phyloP scores from a whole-genome alignment of 1,140 invertebrate species.

The Zophobas morio region DNA sequence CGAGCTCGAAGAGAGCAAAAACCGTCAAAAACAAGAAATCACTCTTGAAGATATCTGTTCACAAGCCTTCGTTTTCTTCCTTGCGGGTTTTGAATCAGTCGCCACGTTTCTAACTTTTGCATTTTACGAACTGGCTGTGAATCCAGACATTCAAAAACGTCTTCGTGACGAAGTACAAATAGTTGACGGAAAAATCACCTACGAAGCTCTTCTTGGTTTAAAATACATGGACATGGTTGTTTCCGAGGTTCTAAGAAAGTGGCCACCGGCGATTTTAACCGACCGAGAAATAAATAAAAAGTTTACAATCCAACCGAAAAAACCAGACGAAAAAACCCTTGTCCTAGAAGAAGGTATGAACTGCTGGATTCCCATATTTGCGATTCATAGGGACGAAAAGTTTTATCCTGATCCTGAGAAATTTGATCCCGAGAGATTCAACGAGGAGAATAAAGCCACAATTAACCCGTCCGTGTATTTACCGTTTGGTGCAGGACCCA shows the following conservation, averaged over 20 bases:
- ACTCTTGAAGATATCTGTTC: conserved; percentile 65
- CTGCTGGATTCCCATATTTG: conserved; percentile 64
- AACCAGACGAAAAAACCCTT: conserved; percentile 29
- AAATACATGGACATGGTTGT: conserved; percentile 43
- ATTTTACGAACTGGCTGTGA: conserved; percentile 62
- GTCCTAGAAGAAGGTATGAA: conserved; percentile 61
- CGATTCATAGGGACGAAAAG: conserved; percentile 69
- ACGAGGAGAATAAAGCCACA: conserved; percentile 65
- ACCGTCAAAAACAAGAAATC: conserved; percentile 37
- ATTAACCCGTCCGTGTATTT: conserved; percentile 68
- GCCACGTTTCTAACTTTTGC: conserved; percentile 63
- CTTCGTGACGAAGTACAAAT: conserved; percentile 64
- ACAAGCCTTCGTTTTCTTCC: conserved; percentile 64
- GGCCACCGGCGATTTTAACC: conserved; percentile 68
- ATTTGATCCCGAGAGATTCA: conserved; percentile 73
- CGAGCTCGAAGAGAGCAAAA: conserved; percentile 45
- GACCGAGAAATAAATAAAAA: conserved; percentile 70
- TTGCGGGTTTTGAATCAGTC: conserved; percentile 64
- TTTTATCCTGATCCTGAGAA: conserved; percentile 66
- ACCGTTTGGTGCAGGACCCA: conserved; percentile 73
- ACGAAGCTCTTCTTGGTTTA: conserved; percentile 42
- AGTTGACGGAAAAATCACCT: conserved; percentile 43
- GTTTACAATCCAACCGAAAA: conserved; percentile 66
- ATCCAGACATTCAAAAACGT: conserved; percentile 66
- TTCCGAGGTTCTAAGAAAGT: conserved; percentile 72